Evolutionary conservation across 2,113 vertebrate species (phyloP).

Genomic region (Campylomormyrus tamandua): DNA sequence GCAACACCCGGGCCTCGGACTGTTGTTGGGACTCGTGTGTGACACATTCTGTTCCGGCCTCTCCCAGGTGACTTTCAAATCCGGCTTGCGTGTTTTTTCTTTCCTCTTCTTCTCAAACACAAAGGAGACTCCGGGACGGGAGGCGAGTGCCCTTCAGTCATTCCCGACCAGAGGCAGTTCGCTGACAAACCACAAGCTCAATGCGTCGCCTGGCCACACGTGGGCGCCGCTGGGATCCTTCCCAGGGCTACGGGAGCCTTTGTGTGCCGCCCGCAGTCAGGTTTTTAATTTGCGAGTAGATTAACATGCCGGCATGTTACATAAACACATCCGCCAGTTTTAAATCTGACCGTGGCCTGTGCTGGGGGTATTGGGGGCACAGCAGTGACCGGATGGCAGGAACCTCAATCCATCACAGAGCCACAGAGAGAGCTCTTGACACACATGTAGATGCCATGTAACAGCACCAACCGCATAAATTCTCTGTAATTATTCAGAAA

Average conservation of each 20-base stretch:
- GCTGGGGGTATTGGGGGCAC: not conserved
- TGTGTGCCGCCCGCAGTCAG: not conserved
- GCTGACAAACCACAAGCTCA: not conserved
- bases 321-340: not conserved
- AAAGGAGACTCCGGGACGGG: not conserved
- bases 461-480: not conserved
- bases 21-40: not conserved
- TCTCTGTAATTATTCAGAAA: not conserved
- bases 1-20: not conserved
- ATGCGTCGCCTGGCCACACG: not conserved
- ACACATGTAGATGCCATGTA: not conserved
- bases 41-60: not conserved
- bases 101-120: not conserved
- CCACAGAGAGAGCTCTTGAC: not conserved
- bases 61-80: not conserved
- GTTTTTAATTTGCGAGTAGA: not conserved
- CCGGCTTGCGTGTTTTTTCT: not conserved
- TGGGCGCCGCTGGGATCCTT: not conserved
- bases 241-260: not conserved
- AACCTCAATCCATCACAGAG: not conserved
- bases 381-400: not conserved
- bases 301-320: not conserved
- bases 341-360: not conserved
- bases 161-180: not conserved
- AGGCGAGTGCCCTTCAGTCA: not conserved